Percentiles rank a stretch among this genome's conserved stretches.
These are phyloP conservation scores for Bhutanitis thaidina DNA, from an alignment of 2,888 invertebrate species.

Conservation along the genomic window DNA sequence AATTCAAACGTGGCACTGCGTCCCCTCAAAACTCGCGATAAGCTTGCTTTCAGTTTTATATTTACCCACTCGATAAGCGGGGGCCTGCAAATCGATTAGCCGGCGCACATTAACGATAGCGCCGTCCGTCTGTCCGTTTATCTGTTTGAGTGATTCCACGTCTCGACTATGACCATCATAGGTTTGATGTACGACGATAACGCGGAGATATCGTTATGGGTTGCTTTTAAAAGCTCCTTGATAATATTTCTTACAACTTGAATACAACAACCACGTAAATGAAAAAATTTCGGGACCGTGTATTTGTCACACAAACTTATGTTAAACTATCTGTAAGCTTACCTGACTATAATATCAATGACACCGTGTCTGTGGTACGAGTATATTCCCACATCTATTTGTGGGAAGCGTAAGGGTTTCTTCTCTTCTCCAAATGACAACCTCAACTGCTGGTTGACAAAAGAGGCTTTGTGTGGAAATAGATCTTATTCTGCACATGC, in stretches of 20 bases:
- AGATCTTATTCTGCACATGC: too few relatives aligned
- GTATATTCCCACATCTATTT: too few relatives aligned
- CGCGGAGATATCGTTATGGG: conserved; percentile 3
- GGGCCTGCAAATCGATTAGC: conserved; percentile 57
- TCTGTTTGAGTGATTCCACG: conserved; percentile 30
- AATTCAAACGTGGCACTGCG: conserved; percentile 32
- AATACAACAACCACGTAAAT: too few relatives aligned
- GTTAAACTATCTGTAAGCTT: too few relatives aligned
- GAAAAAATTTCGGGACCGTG: too few relatives aligned
- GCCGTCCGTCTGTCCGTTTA: conserved; percentile 42
- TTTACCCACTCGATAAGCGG: conserved; percentile 44
- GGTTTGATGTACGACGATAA: conserved; percentile 26
- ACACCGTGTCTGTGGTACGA: too few relatives aligned
- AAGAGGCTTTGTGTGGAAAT: too few relatives aligned
- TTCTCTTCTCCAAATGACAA: too few relatives aligned
- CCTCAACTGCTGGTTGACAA: too few relatives aligned
- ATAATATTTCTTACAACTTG: not conserved
- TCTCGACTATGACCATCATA: conserved; percentile 23
- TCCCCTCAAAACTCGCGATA: conserved; percentile 44
- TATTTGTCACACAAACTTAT: too few relatives aligned
- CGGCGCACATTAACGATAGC: conserved; percentile 34
- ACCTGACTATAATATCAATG: too few relatives aligned
- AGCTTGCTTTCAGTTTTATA: conserved; percentile 58
- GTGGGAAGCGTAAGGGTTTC: too few relatives aligned
- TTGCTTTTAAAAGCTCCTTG: conserved; percentile 5